These are phyloP conservation scores for Indicator maculatus DNA, from an alignment of 2,113 vertebrate genomes.

Conservation along the genomic window DNA sequence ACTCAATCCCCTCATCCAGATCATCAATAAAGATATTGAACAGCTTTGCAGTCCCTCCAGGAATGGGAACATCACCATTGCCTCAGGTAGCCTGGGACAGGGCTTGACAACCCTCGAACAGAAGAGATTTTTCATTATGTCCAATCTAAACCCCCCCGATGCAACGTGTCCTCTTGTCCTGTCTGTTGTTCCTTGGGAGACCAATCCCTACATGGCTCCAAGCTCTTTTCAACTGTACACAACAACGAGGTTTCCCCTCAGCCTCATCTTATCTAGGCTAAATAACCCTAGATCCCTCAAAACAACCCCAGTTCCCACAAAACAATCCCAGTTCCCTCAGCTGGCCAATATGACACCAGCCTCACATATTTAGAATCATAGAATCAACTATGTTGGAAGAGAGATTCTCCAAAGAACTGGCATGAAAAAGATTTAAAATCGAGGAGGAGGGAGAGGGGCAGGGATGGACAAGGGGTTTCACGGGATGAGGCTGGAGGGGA, in stretches of 20 bases:
- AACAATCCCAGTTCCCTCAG: not conserved
- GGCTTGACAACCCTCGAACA: not conserved
- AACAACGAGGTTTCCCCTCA: not conserved
- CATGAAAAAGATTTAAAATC: rapidly evolving
- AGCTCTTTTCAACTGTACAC: not conserved
- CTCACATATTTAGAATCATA: rapidly evolving
- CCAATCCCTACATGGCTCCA: not conserved
- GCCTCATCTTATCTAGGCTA: not conserved
- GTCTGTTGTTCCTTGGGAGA: not conserved
- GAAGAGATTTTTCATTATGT: not conserved
- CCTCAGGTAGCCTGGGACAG: not conserved
- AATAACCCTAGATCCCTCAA: not conserved
- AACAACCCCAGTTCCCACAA: not conserved
- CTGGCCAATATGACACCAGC: rapidly evolving
- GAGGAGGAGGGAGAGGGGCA: no score
- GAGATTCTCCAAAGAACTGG: rapidly evolving
- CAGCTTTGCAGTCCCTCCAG: not conserved
- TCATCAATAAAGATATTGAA: no score
- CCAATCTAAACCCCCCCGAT: not conserved
- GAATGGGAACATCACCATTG: not conserved
- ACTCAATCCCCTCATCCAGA: no score
- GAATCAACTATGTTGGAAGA: no score
- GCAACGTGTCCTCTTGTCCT: not conserved
- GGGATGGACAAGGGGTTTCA: no score
- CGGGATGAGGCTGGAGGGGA: no score